Evolutionary conservation across 2,797 vertebrate genomes (phyloP).

Genomic region (Platalea minor): DNA sequence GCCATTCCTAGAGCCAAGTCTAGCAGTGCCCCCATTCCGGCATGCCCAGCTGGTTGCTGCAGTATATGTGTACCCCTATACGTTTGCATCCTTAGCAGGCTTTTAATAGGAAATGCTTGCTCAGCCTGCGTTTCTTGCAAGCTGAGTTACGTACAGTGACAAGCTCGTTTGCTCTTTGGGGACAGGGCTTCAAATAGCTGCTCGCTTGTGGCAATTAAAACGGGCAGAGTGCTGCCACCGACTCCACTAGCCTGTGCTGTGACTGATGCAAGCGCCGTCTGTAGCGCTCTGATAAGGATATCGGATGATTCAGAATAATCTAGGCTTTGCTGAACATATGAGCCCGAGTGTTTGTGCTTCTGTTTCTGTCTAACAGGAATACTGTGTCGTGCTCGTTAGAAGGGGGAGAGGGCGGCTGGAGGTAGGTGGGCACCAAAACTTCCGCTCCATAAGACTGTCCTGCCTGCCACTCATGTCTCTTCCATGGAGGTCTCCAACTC

Average conservation of each 20-base stretch:
- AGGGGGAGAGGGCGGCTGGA: background rate
- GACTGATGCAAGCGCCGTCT: conserved; percentile 29
- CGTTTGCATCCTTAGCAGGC: background rate
- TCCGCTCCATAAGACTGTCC: background rate
- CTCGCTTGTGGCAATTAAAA: conserved; percentile 38
- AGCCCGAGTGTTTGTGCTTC: background rate
- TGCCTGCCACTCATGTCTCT: background rate
- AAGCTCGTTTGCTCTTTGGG: conserved; percentile 25
- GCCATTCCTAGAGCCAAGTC: background rate
- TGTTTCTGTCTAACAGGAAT: background rate
- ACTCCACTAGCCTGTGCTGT: background rate
- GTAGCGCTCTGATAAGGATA: conserved; percentile 54
- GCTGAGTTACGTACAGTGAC: background rate
- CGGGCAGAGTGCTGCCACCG: background rate
- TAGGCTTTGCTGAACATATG: conserved; percentile 3
- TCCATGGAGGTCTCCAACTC: background rate
- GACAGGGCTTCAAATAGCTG: conserved; percentile 43
- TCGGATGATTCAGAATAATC: conserved; percentile 54
- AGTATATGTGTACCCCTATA: rapidly evolving
- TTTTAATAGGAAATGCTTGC: background rate
- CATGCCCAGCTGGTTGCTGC: background rate
- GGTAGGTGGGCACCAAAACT: background rate
- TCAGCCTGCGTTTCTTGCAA: background rate
- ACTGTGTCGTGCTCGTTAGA: background rate
- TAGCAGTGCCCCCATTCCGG: background rate